phyloP scores from a whole-genome alignment of 2,888 invertebrate species.

The Nasonia oneida region DNA sequence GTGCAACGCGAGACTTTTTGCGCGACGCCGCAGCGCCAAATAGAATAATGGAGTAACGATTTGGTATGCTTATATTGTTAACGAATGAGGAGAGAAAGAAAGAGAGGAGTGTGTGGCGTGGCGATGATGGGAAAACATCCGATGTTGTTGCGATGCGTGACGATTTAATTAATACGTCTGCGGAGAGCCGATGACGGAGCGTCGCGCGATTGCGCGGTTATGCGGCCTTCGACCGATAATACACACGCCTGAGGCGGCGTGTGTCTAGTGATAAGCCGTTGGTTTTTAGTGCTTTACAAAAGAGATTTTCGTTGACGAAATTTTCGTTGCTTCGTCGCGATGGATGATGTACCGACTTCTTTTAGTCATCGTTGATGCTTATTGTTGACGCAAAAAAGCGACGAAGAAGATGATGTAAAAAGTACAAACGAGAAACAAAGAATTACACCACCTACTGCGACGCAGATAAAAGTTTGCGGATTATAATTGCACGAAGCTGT shows the following conservation, averaged over 20 bases:
- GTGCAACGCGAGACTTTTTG: background rate
- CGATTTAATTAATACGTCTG: conserved; percentile 13
- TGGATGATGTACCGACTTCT: too few relatives aligned
- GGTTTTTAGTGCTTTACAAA: too few relatives aligned
- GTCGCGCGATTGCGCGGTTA: background rate
- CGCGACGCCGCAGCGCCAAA: too few relatives aligned
- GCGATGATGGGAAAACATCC: background rate
- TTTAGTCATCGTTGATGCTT: too few relatives aligned
- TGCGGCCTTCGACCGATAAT: background rate
- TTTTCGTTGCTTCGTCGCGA: too few relatives aligned
- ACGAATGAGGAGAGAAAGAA: background rate
- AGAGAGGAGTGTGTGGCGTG: background rate
- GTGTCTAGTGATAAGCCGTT: too few relatives aligned
- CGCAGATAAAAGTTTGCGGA: background rate
- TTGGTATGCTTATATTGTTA: background rate
- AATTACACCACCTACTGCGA: background rate
- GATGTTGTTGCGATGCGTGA: background rate
- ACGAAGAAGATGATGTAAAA: too few relatives aligned
- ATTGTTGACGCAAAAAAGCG: too few relatives aligned
- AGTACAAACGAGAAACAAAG: background rate
- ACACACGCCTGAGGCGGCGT: background rate
- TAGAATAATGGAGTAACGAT: too few relatives aligned
- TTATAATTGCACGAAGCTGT: background rate
- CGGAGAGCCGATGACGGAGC: background rate
- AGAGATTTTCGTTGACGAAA: too few relatives aligned